Base-by-base conservation (phyloP, 2,113 vertebrate genomes). In the Coptodon bakossiorum region DNA sequence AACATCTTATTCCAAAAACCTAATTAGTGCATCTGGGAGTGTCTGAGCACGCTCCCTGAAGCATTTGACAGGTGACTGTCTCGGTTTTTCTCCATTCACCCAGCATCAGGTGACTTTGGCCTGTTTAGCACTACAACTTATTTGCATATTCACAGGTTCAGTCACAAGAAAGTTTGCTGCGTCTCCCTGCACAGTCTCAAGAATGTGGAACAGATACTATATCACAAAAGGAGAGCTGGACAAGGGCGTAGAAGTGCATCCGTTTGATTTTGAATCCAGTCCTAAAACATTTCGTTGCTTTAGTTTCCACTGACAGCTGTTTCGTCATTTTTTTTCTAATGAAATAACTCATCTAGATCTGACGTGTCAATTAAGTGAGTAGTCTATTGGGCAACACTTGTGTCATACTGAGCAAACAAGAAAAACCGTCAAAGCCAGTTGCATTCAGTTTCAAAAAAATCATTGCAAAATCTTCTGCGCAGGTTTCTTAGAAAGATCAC, bases 21-120 rank as follows among this genome's bases (percentile, higher is more conserved):
- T 19, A 78, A 50, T 31, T 50, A 78, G 5, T 45, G 40, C 38
- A 73, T 4, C 40, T 27, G 68, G 6, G 22, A 73, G 24, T 48
- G 16, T 1, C 24, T 50, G 43, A 17, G 43, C 24, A 48, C 0
- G 3, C 24, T 19, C 71, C 9, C 4, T 53, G 71, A 3, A 50
- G 14, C 6, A 50, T 48, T 76, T 76, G 14, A 19, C 43, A 76
- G 71, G 9, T 31, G 9, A 48, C 3, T 50, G 6, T 76, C 16
- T n/a, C 11, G 6, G 4, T 48, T 48, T 48, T 76, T 50, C 14
- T 50, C 43, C 16, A 31, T 50, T 11, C 0, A 0, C 24, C 6
- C 24, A 50, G 24, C 14, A 76, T 45, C 16, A 48, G 40, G 29
- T 76, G 43, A 27, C 22, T 29, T 76, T 76, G 40, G 1, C 40